These are phyloP conservation scores for Steinernema carpocapsae DNA, from an alignment of 2,888 invertebrate genomes.

Conservation along the genomic window DNA sequence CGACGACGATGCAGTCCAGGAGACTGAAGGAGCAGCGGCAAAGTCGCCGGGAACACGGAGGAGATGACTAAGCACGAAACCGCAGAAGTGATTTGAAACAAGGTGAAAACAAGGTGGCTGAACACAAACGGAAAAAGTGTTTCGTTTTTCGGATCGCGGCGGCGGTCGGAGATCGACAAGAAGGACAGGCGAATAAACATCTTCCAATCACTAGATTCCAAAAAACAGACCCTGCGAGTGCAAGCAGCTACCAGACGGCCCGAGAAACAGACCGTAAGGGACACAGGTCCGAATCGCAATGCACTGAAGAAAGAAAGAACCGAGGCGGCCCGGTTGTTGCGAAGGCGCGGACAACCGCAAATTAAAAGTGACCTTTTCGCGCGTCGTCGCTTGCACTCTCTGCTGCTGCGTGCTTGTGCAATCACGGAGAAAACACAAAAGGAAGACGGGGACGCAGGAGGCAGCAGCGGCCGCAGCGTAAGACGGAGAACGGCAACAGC, in stretches of 20 bases:
- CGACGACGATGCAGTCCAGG: not conserved
- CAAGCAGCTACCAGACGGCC: slow-evolving; percentile 2
- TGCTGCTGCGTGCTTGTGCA: slow-evolving; percentile 29
- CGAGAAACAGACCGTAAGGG: not conserved
- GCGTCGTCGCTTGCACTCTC: slow-evolving; percentile 31
- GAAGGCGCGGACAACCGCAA: not conserved
- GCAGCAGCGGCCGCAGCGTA: no score
- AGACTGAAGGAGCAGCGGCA: no score
- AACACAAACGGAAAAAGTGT: slow-evolving; percentile 17
- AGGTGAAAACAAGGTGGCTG: not conserved
- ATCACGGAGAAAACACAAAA: not conserved
- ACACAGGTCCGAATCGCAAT: not conserved
- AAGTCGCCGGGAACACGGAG: slow-evolving; percentile 21
- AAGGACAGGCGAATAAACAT: not conserved
- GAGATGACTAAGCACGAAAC: no score
- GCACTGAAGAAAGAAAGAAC: not conserved
- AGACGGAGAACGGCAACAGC: not conserved
- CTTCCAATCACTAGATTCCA: not conserved
- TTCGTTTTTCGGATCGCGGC: slow-evolving; percentile 15
- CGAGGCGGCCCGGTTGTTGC: slow-evolving; percentile 30
- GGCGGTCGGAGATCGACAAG: not conserved
- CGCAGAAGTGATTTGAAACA: not conserved
- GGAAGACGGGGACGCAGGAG: slow-evolving; percentile 6
- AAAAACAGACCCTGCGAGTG: not conserved
- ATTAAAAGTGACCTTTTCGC: slow-evolving; percentile 32